Conservation (phyloP, 2,113 vertebrate species). For the Passer domesticus region DNA sequence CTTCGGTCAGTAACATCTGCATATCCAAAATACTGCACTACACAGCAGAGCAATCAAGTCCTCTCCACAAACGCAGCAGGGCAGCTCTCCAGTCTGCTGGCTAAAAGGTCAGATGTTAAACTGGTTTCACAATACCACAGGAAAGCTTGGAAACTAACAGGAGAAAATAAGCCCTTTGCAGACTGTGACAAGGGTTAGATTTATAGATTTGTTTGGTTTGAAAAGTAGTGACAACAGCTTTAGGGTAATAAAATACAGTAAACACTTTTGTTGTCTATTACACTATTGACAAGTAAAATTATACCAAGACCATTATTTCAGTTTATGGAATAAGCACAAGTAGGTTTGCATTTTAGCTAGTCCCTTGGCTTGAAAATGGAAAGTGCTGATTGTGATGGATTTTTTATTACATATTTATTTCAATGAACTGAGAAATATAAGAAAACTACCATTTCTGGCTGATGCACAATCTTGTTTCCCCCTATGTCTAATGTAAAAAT, state of each 20-base stretch:
- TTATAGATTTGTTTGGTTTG: background rate
- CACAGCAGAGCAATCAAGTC: conserved; percentile 5
- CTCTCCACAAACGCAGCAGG: background rate
- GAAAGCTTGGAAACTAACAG: background rate
- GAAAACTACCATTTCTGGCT: background rate
- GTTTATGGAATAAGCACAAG: background rate
- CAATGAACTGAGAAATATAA: background rate
- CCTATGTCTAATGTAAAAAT: background rate
- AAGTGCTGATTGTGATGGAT: background rate
- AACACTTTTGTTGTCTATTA: background rate
- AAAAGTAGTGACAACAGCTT: background rate
- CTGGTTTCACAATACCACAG: background rate
- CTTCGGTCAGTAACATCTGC: conserved; percentile 18
- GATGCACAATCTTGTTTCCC: background rate
- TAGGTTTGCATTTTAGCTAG: background rate
- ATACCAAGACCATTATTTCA: background rate
- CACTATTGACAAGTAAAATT: background rate
- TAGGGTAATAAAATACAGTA: background rate
- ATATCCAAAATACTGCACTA: conserved; percentile 28
- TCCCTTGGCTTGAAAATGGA: background rate
- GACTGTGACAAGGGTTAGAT: background rate
- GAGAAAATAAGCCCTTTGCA: background rate
- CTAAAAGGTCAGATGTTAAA: conserved; percentile 44
- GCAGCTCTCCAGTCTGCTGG: background rate
- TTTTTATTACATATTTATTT: conserved; percentile 21